Evolutionary conservation across 2,113 vertebrate genomes (phyloP).

Genomic region (Ictalurus punctatus): DNA sequence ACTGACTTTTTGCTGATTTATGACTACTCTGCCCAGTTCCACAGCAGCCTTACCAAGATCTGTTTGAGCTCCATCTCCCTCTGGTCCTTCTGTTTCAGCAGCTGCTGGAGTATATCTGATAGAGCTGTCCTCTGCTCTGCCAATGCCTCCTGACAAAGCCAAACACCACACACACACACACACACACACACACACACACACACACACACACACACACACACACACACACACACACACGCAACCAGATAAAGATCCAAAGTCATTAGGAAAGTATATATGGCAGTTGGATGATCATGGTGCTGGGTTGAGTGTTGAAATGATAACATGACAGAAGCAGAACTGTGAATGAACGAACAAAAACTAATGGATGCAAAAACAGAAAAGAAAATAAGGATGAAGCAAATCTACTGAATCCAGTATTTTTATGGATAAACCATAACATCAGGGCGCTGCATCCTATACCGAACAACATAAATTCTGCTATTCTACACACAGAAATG

Average conservation of each 20-base stretch:
- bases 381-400: not conserved
- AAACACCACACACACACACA: conserved; percentile 34
- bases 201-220: conserved; percentile 44
- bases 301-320: not conserved
- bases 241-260: not conserved
- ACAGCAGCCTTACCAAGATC: conserved; percentile 77
- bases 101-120: conserved; percentile 83
- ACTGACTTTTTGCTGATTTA: not conserved
- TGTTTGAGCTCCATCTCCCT: conserved; percentile 85
- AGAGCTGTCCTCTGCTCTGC: conserved; percentile 81
- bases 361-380: conserved; percentile 11
- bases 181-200: conserved; percentile 25
- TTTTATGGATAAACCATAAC: not conserved
- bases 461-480: not conserved
- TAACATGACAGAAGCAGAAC: conserved; percentile 13
- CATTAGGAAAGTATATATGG: not conserved
- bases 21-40: not conserved
- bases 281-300: not conserved
- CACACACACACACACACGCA: conserved; percentile 41
- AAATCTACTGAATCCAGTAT: not conserved
- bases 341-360: conserved; percentile 27
- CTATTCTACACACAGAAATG: conserved; percentile 25
- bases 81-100: conserved; percentile 90
- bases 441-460: not conserved
- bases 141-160: conserved; percentile 76